Evolutionary conservation across 2,797 vertebrate genomes (phyloP).

Genomic region (Crocodylus rhombifer): DNA sequence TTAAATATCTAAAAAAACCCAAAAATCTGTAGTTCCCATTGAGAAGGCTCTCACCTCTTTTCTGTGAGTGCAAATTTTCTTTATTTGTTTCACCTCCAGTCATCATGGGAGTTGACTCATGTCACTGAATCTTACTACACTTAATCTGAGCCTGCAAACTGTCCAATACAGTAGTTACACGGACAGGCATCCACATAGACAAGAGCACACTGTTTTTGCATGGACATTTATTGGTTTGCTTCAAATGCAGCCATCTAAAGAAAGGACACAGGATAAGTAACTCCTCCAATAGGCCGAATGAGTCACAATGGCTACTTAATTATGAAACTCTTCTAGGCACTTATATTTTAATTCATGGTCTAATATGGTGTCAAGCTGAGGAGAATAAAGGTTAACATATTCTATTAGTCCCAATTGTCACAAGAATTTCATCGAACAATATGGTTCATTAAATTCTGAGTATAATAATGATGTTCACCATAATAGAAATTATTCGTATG

Average conservation of each 20-base stretch:
- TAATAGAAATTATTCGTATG: slow-evolving; percentile 82
- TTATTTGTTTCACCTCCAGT: background rate
- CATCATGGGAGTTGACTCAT: background rate
- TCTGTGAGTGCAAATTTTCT: background rate
- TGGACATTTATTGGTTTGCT: slow-evolving; percentile 46
- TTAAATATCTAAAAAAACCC: background rate
- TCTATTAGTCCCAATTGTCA: slow-evolving; percentile 84
- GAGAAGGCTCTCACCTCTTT: background rate
- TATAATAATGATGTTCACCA: slow-evolving; percentile 79
- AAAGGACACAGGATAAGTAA: slow-evolving; percentile 19
- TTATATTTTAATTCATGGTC: slow-evolving; percentile 78
- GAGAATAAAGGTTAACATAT: slow-evolving; percentile 84
- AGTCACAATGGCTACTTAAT: slow-evolving; percentile 79
- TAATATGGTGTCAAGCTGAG: slow-evolving; percentile 78
- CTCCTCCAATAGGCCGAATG: slow-evolving; percentile 59
- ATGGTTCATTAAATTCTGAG: slow-evolving; percentile 80
- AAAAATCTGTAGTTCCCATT: background rate
- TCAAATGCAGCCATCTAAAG: slow-evolving; percentile 62
- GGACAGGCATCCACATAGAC: slow-evolving; percentile 1
- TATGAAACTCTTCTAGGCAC: slow-evolving; percentile 75
- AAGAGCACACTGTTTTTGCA: slow-evolving; percentile 15
- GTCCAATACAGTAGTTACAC: background rate
- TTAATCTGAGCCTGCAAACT: background rate
- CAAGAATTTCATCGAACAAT: slow-evolving; percentile 82
- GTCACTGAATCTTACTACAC: background rate